Evolutionary conservation across 1,140 invertebrate species (phyloP), one percentile per base, ranked within the genome.

Genomic region (Eubasilissa regina): DNA sequence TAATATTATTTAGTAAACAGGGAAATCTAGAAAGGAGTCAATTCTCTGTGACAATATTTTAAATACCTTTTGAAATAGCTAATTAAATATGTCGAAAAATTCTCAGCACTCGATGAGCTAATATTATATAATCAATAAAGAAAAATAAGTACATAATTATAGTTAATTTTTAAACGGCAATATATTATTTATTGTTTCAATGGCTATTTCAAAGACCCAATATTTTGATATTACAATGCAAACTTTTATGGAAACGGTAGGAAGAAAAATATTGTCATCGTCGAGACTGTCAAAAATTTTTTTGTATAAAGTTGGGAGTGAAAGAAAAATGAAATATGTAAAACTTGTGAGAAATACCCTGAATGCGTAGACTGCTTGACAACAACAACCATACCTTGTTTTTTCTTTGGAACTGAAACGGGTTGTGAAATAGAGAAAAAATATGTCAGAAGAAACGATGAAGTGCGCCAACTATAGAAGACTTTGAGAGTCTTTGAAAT

Each of bases 371-470:
- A 72, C 81, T 70, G 81, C 81, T 66, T 72, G 81, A 82, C 78
- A 82, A 82, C 78, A 79, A 82, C 75, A 80, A 80, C 74, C 81
- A 79, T 93, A 92, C 92, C 92, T 93, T 92, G 90, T 89, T 91
- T 92, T 92, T 92, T 93, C 91, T 93, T 93, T 91, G 92, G 91
- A 90, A 91, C 92, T 93, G 92, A 92, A 92, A 92, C 89, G 91
- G 91, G 89, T 90, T 87, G 87, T 88, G 87, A 82, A 78, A 80
- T 78, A 80, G 68, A 82, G 51, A 80, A 81, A 79, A 78, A 76
- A 77, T 44, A 81, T 25, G 73, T 75, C 62, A 70, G 73, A 79
- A 56, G 45, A 77, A 66, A 77, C 13, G 19, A 66, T 45, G 44
- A 66, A 66, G 1, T 66, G 62, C n/a, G 62, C 62, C 35, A 66